Conservation (phyloP, 2,888 invertebrate species). For the Microctonus hyperodae region DNA sequence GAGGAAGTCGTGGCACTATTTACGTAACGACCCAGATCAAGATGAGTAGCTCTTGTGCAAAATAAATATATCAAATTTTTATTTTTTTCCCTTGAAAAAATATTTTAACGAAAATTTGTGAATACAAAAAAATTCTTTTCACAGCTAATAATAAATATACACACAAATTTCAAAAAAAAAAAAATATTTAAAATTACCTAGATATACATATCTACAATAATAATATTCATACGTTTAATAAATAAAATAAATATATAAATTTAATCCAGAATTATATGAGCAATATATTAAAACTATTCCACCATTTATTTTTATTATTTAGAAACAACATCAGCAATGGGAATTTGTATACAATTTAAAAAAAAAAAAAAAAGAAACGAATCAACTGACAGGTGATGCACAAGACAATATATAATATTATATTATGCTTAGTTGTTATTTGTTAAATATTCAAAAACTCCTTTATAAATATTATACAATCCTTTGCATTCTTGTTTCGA, state of each 20-base stretch:
- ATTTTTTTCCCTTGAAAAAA: conserved; percentile 1
- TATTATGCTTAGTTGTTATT: conserved; percentile 40
- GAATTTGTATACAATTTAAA: background rate
- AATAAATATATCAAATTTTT: conserved; percentile 29
- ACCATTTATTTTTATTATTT: too few relatives aligned
- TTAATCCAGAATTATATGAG: too few relatives aligned
- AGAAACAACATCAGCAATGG: too few relatives aligned
- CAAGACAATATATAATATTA: too few relatives aligned
- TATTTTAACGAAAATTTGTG: conserved; percentile 6
- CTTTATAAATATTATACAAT: conserved; percentile 20
- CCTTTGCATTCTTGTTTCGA: conserved; percentile 32
- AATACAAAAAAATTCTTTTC: background rate
- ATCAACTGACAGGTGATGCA: conserved; percentile 29
- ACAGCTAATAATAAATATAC: too few relatives aligned
- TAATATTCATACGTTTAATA: too few relatives aligned
- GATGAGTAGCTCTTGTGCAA: conserved; percentile 9
- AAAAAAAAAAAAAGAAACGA: conserved; percentile 15
- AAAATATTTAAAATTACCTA: too few relatives aligned
- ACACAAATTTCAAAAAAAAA: too few relatives aligned
- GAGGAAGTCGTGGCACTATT: conserved; percentile 27
- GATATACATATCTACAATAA: too few relatives aligned
- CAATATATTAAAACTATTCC: too few relatives aligned
- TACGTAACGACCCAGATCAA: conserved; percentile 35
- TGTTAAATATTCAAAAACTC: conserved; percentile 43
- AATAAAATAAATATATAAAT: too few relatives aligned